Evolutionary conservation across 2,888 invertebrate genomes (phyloP), one percentile per base, ranked within the genome.

Genomic region (Camponotus fellah): DNA sequence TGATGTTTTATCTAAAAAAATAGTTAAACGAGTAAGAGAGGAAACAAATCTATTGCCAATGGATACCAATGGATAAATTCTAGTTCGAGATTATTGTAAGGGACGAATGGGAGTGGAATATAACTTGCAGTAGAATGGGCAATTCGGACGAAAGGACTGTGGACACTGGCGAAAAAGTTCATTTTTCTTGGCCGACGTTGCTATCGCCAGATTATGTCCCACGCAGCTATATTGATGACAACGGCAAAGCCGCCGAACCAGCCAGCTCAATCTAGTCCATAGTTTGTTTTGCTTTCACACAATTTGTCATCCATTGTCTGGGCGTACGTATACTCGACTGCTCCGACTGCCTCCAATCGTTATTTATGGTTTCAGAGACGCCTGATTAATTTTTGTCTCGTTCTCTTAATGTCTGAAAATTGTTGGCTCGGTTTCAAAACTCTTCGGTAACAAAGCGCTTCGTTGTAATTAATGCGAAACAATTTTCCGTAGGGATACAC

Each of bases 231-330:
- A 93, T 92, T 91, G 93, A 93, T 91, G 92, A 92, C 91, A 90
- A 83, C 85, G 84, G 87, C 86, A 74, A 84, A 87, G 84, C 88
- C 86, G 80, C 75, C 86, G 88, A 88, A 88, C 88, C 91, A 82
- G 82, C 90, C 87, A 77, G 86, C 91, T 91, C 92, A 91, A 92
- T 92, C 92, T 88, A 90, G 87, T 90, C 87, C 86, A 83, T 89
- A 68, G 91, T 92, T 93, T 93, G 93, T 93, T 93, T 93, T 92
- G 91, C 92, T 90, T 89, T 86, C 87, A 86, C 86, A 89, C 92
- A 92, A 94, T 94, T 94, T 94, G 93, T 94, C 94, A 94, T 93
- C 94, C 92, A 93, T 93, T 94, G 93, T 94, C 93, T 84, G 92
- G 88, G 87, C 89, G 71, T 83, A 85, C 65, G 83, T 79, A 83